A percentile compares a stretch with the other conserved stretches of the same genome.
Conservation (phyloP, 2,113 vertebrate species). For the Opisthocomus hoazin region DNA sequence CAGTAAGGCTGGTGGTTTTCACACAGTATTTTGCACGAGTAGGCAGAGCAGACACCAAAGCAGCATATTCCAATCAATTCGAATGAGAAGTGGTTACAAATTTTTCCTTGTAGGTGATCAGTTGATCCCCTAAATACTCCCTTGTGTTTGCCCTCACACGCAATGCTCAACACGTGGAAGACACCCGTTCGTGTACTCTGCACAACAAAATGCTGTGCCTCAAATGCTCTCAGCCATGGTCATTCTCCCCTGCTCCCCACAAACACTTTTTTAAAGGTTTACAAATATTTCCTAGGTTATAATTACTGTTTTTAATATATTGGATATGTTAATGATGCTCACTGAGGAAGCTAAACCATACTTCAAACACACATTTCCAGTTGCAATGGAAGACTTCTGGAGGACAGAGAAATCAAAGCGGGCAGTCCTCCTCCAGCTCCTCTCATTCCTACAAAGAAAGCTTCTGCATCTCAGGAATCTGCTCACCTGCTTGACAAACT, state of each 20-base stretch:
- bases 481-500: neutral
- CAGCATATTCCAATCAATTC: neutral
- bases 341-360: neutral
- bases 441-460: neutral
- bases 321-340: neutral
- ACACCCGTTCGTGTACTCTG: accelerated
- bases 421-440: neutral
- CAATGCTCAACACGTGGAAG: accelerated
- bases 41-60: neutral
- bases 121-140: neutral
- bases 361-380: too few relatives aligned
- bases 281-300: neutral
- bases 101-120: neutral
- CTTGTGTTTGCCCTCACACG: neutral
- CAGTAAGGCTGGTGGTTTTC: neutral
- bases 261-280: neutral
- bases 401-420: neutral
- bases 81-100: too few relatives aligned
- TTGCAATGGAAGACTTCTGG: neutral
- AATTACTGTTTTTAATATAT: neutral
- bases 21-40: neutral
- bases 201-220: neutral
- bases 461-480: neutral
- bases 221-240: neutral
- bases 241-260: neutral